Evolutionary conservation across 2,113 vertebrate genomes (phyloP), one percentile per base, ranked within the genome.

Genomic region (Hipposideros armiger): DNA sequence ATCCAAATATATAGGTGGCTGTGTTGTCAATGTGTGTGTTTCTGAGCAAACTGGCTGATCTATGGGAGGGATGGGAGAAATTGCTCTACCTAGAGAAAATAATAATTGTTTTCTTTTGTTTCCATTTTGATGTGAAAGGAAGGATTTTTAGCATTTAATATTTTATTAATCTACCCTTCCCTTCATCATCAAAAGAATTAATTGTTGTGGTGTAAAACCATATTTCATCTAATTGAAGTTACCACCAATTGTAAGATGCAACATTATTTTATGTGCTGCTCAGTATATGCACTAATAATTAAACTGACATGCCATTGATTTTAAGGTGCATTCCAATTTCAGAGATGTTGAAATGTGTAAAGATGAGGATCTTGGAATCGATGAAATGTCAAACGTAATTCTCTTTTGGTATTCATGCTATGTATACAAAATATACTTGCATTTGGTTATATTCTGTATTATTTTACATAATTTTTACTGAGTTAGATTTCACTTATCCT

Each of bases 221-320:
- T 90, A 91, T 94, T 96, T 89, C 66, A 73, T 73, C 60, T 78
- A 78, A 78, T 66, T 82, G 69, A 93, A 72, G 24, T 26, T 85
- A 62, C 88, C 67, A 52, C 84, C 66, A 76, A 69, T 92, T 50
- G 52, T 47, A 96, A 76, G 69, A 81, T 80, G 24, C 45, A 91
- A 22, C 56, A 85, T 81, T 81, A 74, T 96, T 95, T 96, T 89
- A 77, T 88, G 82, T 80, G 78, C 83, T 56, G 42, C 78, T 56
- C 92, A 83, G 70, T 87, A 95, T 90, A 72, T 32, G 22, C 64
- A 80, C 45, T 83, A 93, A 81, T 78, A 95, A 56, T 94, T 94
- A 73, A 95, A 73, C 14, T 52, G 64, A 76, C 22, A 67, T 64
- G 30, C 40, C 24, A 66, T 70, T 60, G 80, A 52, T 87, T 95